phyloP scores from a whole-genome alignment of 2,797 vertebrate species.

The Esox masquinongy region DNA sequence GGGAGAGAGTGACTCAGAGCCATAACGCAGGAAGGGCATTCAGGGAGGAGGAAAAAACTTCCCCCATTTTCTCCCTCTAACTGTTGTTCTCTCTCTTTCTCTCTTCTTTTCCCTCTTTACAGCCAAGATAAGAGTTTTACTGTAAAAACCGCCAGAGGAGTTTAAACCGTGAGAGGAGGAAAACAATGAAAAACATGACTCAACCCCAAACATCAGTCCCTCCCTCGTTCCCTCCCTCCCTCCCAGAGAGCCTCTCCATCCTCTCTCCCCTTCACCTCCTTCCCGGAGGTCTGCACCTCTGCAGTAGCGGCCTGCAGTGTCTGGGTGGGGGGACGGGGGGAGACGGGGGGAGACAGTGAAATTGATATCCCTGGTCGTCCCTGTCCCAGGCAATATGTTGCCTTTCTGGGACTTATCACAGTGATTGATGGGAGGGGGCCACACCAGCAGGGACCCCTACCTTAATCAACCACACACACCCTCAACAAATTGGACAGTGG shows the following conservation, averaged over 20 bases:
- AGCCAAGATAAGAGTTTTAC: conserved; percentile 7
- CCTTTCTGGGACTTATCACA: conserved; percentile 91
- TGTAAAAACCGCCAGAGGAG: conserved; percentile 22
- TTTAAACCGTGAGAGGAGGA: conserved; percentile 20
- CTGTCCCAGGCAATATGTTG: conserved; percentile 91
- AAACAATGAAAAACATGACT: conserved; percentile 38
- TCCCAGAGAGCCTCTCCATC: conserved; percentile 44
- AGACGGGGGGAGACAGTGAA: conserved; percentile 73
- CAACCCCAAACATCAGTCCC: conserved; percentile 30
- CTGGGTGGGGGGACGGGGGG: conserved; percentile 52
- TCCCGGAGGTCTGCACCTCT: conserved; percentile 48
- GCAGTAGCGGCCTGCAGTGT: conserved; percentile 41
- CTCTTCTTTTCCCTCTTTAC: neutral
- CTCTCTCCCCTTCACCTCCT: conserved; percentile 60
- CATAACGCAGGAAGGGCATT: conserved; percentile 9
- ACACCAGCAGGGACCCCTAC: conserved; percentile 80
- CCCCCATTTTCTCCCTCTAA: neutral
- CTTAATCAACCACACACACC: conserved; percentile 85
- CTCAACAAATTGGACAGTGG: conserved; percentile 78
- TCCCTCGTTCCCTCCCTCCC: conserved; percentile 25
- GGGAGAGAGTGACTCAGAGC: conserved; percentile 3
- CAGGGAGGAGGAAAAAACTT: neutral
- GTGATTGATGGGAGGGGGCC: conserved; percentile 88
- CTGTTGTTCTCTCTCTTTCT: neutral
- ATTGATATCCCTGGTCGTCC: conserved; percentile 86